Percentiles rank a stretch among this genome's conserved stretches.
Evolutionary conservation across 2,888 invertebrate genomes (phyloP).

Genomic region (Trilocha varians): DNA sequence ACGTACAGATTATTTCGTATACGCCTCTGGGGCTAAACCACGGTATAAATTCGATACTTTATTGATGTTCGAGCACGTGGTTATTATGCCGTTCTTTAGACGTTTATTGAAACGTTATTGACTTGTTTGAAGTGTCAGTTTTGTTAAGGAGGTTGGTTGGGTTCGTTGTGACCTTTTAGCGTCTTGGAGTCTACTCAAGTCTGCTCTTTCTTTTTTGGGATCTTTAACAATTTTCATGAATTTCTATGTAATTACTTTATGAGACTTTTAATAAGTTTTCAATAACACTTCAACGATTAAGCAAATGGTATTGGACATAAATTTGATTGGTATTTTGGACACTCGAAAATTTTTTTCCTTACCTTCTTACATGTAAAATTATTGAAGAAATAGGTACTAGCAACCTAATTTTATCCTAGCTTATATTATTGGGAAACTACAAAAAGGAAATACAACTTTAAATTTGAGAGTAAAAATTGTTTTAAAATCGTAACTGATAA

Average conservation of each 20-base stretch:
- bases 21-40: conserved; percentile 68
- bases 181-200: conserved; percentile 39
- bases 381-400: too few species aligned
- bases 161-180: conserved; percentile 29
- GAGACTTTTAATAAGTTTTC: too few species aligned
- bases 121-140: conserved; percentile 71
- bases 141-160: conserved; percentile 48
- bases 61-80: conserved; percentile 60
- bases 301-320: too few species aligned
- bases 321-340: too few species aligned
- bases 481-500: neutral
- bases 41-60: conserved; percentile 70
- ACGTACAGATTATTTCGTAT: conserved; percentile 69
- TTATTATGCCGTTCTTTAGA: conserved; percentile 69
- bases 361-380: too few species aligned
- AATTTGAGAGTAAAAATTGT: neutral
- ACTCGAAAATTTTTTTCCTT: too few species aligned
- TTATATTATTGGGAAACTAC: too few species aligned
- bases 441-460: too few species aligned
- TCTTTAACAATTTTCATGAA: neutral
- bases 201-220: neutral
- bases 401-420: too few species aligned
- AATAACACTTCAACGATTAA: too few species aligned
- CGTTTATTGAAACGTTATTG: conserved; percentile 72
- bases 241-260: too few species aligned